Evolutionary conservation across 2,113 vertebrate genomes (phyloP), one percentile per base, ranked within the genome.

Genomic region (Terrapene triunguis): DNA sequence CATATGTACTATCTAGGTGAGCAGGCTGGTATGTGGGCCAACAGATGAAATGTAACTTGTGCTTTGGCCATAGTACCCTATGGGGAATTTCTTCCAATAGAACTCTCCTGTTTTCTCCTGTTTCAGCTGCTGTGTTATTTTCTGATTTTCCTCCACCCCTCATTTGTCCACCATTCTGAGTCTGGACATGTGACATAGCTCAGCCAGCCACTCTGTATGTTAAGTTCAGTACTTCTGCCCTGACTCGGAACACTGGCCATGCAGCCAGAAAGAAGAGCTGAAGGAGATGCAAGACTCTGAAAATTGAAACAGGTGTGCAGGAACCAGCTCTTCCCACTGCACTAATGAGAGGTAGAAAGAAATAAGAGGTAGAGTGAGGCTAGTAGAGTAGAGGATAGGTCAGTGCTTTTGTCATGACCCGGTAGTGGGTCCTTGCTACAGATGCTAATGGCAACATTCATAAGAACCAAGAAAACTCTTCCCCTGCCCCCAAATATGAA

Each of bases 371-470:
- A 59, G 82, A 89, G 79, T 42, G 82, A 88, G 86, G 82, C 35
- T 8, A 88, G 74, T 25, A 47, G 80, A 82, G 79, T 8, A 8
- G 11, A 42, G 32, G 79, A 85, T 83, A 24, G 72, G 82, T 81
- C 86, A 84, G 69, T 74, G 51, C 57, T 89, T 84, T 10, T 92
- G 84, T 93, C 84, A 89, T 53, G 80, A 92, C 47, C 57, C 91
- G 69, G 17, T n/a, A 93, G 84, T 84, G 96, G 96, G 82, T 51
- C 80, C 59, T 87, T 90, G n/a, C n/a, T 96, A 69, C 84, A 89
- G 80, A 42, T 86, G 82, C 87, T 93, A 89, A 82, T 85, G 87
- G 80, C 80, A 82, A 84, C 84, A 57, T 53, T 96, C 94, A 29
- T 22, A 83, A 42, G 80, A 92, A 96, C 85, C 76, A 93, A 79